These are phyloP conservation scores for Typhlichthys eigenmanni DNA, from an alignment of 2,797 vertebrate species.

Conservation along the genomic window DNA sequence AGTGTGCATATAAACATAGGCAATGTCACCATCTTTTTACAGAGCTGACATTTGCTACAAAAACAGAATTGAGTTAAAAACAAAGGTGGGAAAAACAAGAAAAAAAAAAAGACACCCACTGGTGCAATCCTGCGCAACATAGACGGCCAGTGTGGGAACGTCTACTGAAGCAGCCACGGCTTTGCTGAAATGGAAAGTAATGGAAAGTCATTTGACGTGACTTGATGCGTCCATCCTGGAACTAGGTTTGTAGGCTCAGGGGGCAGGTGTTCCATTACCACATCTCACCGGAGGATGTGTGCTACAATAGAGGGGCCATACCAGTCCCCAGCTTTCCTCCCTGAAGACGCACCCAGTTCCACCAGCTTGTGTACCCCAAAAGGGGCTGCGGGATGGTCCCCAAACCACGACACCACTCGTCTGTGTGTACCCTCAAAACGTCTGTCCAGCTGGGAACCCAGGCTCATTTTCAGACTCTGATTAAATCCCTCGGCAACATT, in stretches of 20 bases:
- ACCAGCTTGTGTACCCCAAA: slow-evolving; percentile 87
- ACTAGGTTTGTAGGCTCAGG: accelerated
- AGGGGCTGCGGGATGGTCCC: slow-evolving; percentile 77
- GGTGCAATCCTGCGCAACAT: slow-evolving; percentile 93
- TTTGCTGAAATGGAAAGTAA: slow-evolving; percentile 74
- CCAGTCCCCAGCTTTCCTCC: slow-evolving; percentile 91
- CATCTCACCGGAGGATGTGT: slow-evolving; percentile 87
- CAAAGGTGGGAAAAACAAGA: neutral
- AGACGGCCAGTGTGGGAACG: slow-evolving; percentile 76
- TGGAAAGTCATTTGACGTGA: neutral
- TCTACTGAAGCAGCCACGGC: slow-evolving; percentile 76
- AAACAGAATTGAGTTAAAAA: neutral
- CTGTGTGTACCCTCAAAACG: slow-evolving; percentile 77
- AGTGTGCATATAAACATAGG: no score
- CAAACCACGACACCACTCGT: slow-evolving; percentile 84
- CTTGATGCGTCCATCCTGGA: neutral
- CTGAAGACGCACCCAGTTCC: slow-evolving; percentile 80
- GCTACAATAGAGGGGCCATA: slow-evolving; percentile 87
- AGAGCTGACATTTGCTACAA: neutral
- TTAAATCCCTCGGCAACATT: slow-evolving; percentile 1
- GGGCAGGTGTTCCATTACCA: neutral
- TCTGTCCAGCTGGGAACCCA: slow-evolving; percentile 57
- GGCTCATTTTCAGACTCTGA: slow-evolving; percentile 52
- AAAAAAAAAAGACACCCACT: slow-evolving; percentile 65
- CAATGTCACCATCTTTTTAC: neutral